These are phyloP conservation scores for Cerceris ruficornis DNA, from an alignment of 2,888 invertebrate species.

Conservation along the genomic window DNA sequence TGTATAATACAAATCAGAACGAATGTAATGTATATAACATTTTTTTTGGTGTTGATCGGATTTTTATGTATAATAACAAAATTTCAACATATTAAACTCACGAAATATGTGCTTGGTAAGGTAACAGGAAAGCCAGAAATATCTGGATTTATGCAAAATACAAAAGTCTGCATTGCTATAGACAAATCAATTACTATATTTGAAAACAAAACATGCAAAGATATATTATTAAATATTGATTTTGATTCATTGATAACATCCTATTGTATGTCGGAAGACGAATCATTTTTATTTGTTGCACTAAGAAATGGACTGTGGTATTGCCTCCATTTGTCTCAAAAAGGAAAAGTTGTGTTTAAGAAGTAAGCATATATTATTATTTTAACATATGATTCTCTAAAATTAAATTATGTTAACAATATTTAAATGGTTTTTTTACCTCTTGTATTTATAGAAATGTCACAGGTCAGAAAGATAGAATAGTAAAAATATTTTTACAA, in stretches of 20 bases:
- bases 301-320: constrained; percentile 70
- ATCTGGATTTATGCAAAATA: constrained; percentile 67
- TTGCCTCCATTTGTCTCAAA: constrained; percentile 71
- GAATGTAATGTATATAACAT: too few species aligned
- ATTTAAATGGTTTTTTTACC: constrained; percentile 23
- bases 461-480: constrained; percentile 20
- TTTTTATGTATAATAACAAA: too few species aligned
- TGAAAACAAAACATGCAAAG: constrained; percentile 71
- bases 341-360: constrained; percentile 67
- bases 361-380: constrained; percentile 63
- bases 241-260: constrained; percentile 73
- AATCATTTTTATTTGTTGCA: constrained; percentile 70
- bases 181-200: constrained; percentile 78
- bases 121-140: constrained; percentile 49
- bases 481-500: constrained; percentile 64
- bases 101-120: constrained; percentile 21
- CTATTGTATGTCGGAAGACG: constrained; percentile 71
- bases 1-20: too few species aligned
- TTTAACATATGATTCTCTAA: constrained; percentile 1
- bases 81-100: not conserved
- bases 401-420: not conserved
- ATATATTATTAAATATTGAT: constrained; percentile 69
- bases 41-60: too few species aligned
- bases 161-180: constrained; percentile 73
- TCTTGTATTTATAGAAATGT: constrained; percentile 46